A percentile compares a stretch with the other conserved stretches of the same genome.
Evolutionary conservation across 2,888 invertebrate species (phyloP).

Genomic region (Lamproptera curius): DNA sequence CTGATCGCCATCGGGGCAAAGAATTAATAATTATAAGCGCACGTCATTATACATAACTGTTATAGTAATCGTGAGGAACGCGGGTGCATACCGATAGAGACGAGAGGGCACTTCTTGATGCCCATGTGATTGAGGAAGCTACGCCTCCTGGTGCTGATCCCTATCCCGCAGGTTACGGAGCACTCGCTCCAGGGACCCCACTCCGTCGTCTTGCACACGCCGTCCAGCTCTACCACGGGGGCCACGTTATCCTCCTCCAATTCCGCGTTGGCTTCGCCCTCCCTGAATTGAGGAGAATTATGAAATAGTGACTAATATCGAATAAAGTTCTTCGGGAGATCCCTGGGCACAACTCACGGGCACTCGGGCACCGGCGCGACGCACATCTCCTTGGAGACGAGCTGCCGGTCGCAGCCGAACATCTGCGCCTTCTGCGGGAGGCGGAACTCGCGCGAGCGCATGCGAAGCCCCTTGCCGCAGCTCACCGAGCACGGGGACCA

Average conservation of each 20-base stretch:
- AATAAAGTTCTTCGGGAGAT: too few relatives aligned
- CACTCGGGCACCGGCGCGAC: conserved; percentile 86
- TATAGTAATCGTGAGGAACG: too few relatives aligned
- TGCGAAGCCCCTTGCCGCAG: conserved; percentile 92
- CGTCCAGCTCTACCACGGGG: conserved; percentile 43
- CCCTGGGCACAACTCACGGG: conserved; percentile 79
- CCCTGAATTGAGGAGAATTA: too few relatives aligned
- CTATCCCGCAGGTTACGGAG: conserved; percentile 90
- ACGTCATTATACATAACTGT: too few relatives aligned
- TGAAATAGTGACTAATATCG: too few relatives aligned
- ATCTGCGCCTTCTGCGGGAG: conserved; percentile 85
- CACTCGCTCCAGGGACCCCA: conserved; percentile 93
- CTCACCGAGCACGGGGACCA: conserved; percentile 91
- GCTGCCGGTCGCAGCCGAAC: conserved; percentile 83
- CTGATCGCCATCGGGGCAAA: conserved; percentile 38
- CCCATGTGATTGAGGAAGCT: conserved; percentile 87
- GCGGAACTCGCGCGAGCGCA: conserved; percentile 85
- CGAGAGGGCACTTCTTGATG: conserved; percentile 88
- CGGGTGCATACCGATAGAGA: conserved; percentile 78
- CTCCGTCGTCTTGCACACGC: conserved; percentile 81
- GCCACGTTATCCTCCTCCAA: conserved; percentile 32
- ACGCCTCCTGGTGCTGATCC: conserved; percentile 85
- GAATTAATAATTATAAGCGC: not conserved
- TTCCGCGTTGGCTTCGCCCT: conserved; percentile 33
- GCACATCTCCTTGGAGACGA: conserved; percentile 94